Base-by-base conservation (phyloP, 2,888 invertebrate genomes). In the Conops quadrifasciatus region DNA sequence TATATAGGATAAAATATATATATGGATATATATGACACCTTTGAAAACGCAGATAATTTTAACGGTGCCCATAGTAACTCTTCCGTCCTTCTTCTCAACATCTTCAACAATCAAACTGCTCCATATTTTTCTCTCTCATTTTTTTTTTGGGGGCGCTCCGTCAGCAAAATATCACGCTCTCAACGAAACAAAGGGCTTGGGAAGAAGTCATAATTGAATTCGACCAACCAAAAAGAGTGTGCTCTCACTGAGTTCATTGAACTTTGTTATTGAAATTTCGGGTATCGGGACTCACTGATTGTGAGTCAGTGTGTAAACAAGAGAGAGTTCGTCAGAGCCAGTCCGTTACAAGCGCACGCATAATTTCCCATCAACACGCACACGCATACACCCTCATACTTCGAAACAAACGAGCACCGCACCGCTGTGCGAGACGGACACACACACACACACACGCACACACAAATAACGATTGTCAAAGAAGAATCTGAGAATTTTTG, bases 191-290 rank as follows among this genome's bases (percentile, higher is more conserved):
- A 21, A 36, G 26, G 26, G 47, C 21, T n/a, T 26, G 19, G 47
- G 53, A 43, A 60, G 45, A 60, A 69, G 68, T 62, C 19, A 36
- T 28, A 24, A 36, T 56, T 36, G 1, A 26, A 66, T n/a, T 63
- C 51, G 64, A 68, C 68, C 60, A 62, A 71, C 16, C 28, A 36
- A 65, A 59, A 24, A 63, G 30, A 28, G 28, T 36, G 36, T 36
- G 36, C 9, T 65, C 67, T 59, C 73, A 51, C 67, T 36, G 75
- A 83, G 82, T 82, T 82, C 83, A 80, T 80, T 79, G 81, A 82
- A 81, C 82, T 82, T 82, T 83, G 82, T 83, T 82, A 82, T 77
- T 77, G 77, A 77, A 77, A 77, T 69, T 76, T 74, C 72, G 72
- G 72, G 69, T 53, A 71, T 56, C 58, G 24, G 15, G 36, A 28